Conservation (phyloP, 2,113 vertebrate genomes). For the Campylomormyrus numenius region DNA sequence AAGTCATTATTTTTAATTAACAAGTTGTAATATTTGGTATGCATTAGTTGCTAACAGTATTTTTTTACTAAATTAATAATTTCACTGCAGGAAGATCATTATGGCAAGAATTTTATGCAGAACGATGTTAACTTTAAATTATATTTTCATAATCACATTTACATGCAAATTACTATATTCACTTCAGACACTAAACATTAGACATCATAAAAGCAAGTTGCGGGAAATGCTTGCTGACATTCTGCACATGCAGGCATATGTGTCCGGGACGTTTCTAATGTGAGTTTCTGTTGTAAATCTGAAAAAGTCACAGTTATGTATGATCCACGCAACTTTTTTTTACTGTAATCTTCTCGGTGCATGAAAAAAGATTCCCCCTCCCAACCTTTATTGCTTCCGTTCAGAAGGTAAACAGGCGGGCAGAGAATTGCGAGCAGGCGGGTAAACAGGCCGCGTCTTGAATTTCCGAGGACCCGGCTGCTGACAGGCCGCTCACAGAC, state of each 20-base stretch:
- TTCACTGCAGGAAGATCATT: slow-evolving; percentile 19
- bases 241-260: background rate
- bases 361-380: background rate
- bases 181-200: slow-evolving; percentile 4
- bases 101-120: slow-evolving; percentile 14
- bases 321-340: background rate
- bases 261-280: background rate
- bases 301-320: background rate
- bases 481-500: slow-evolving; percentile 43
- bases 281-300: background rate
- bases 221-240: background rate
- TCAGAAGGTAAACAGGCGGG: background rate
- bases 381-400: background rate
- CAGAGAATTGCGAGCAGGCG: background rate
- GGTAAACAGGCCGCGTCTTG: slow-evolving; percentile 27
- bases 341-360: background rate
- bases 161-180: slow-evolving; percentile 20
- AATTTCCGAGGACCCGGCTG: slow-evolving; percentile 35
- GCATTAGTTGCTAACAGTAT: slow-evolving; percentile 19
- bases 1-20: slow-evolving; percentile 21
- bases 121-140: slow-evolving; percentile 18
- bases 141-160: slow-evolving; percentile 19
- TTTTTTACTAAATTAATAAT: slow-evolving; percentile 16
- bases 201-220: slow-evolving; percentile 5
- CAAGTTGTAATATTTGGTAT: slow-evolving; percentile 20